Percentiles rank a stretch among this genome's conserved stretches.
phyloP scores from a whole-genome alignment of 2,888 invertebrate genomes.

The Cartodere bifasciata region DNA sequence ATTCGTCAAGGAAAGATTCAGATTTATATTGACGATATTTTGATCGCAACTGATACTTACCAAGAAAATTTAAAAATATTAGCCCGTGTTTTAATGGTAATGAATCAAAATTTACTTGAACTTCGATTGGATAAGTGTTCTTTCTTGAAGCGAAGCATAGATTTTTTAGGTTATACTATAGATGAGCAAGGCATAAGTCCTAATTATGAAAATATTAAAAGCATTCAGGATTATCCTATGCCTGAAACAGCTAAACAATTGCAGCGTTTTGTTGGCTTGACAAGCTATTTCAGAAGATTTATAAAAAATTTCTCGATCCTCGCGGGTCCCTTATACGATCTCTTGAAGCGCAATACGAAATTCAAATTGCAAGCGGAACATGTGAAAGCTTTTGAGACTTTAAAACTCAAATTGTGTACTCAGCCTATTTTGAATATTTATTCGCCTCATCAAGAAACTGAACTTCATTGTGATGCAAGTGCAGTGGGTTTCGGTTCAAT shows the following conservation, averaged over 20 bases:
- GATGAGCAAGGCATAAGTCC: constrained; percentile 13
- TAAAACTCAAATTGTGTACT: constrained; percentile 15
- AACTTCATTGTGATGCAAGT: constrained; percentile 27
- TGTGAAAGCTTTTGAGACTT: constrained; percentile 14
- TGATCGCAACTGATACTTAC: constrained; percentile 9
- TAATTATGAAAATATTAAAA: constrained; percentile 10
- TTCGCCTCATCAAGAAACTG: constrained; percentile 20
- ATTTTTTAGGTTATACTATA: constrained; percentile 21
- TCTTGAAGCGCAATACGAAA: constrained; percentile 15
- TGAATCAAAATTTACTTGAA: constrained; percentile 2
- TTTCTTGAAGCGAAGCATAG: constrained; percentile 14
- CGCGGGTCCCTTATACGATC: constrained; percentile 17
- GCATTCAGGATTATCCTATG: constrained; percentile 16
- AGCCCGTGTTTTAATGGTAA: constrained; percentile 7
- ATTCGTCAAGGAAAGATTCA: constrained; percentile 6
- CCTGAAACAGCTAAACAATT: constrained; percentile 15
- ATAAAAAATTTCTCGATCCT: constrained; percentile 17
- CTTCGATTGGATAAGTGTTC: constrained; percentile 16
- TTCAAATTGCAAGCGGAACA: constrained; percentile 20
- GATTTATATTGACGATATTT: constrained; percentile 11
- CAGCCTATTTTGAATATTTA: constrained; percentile 24
- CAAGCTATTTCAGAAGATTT: constrained; percentile 21
- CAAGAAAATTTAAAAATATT: constrained; percentile 10
- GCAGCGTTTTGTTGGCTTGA: constrained; percentile 21
- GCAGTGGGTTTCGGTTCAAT: constrained; percentile 22